Evolutionary conservation across 2,888 invertebrate genomes (phyloP), one percentile per base, ranked within the genome.

Genomic region (Polymixis lichenea): DNA sequence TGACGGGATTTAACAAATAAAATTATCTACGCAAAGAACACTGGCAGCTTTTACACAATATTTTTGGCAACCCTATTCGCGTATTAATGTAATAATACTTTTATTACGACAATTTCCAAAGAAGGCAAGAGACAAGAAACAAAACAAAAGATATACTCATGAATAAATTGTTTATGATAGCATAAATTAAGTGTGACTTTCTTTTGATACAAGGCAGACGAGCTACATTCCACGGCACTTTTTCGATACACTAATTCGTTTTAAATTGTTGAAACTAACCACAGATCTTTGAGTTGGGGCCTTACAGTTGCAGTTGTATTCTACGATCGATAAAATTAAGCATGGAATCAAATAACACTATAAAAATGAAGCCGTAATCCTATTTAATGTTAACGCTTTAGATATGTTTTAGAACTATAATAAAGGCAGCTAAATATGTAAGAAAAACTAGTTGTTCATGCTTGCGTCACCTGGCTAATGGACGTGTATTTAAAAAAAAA

Each of bases 111-210:
- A 83, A 75, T 84, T 75, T 78, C 70, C 68, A 75, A 78, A 79
- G 76, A 80, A 87, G 71, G 80, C 75, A 82, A 62, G 76, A 70
- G 80, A 72, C 74, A 71, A 80, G 75, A 71, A 77, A 72, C 71
- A 75, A 86, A 82, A 87, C 80, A 81, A 85, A 88, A 86, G 80
- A 80, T 87, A 80, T 86, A 75, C 74, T 86, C 82, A 89, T 88
- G 87, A 89, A 89, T 89, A 89, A 89, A 87, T 89, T 86, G 89
- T 89, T 89, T 89, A 86, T 84, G 83, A 78, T 82, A 70, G 79
- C 79, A 89, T 89, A 87, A 89, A 89, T 89, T 89, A 88, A 79
- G 72, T 66, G 70, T 62, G 74, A 64, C 77, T 82, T 74, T 82
- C 73, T 70, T 67, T 75, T 80, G 70, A 56, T 60, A 55, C 32